These are phyloP conservation scores for Caenorhabditis briggsae DNA, from an alignment of 1,140 invertebrate species.

Conservation along the genomic window DNA sequence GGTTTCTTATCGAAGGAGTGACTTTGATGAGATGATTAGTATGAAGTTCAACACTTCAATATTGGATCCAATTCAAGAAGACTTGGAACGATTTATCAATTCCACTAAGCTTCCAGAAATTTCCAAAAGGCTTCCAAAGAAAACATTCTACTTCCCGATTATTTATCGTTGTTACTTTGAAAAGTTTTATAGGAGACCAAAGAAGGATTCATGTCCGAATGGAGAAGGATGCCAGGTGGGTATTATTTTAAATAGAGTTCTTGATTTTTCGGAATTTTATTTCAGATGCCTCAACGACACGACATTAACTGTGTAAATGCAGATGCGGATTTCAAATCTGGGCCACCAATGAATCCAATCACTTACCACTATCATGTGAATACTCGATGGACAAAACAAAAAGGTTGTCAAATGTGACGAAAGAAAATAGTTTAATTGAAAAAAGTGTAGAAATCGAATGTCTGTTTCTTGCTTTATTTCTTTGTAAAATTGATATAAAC, in stretches of 20 bases:
- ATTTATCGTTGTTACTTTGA: conserved; percentile 1
- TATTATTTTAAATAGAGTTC: not conserved
- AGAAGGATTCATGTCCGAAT: conserved; percentile 11
- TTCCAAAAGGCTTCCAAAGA: not conserved
- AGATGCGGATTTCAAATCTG: not conserved
- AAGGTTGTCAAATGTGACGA: conserved; percentile 6
- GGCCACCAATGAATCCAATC: not conserved
- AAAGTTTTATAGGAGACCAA: conserved; percentile 10
- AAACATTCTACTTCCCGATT: not conserved
- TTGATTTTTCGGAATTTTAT: not conserved
- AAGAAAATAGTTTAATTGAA: no score
- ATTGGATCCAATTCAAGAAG: not conserved
- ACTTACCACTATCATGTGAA: conserved; percentile 13
- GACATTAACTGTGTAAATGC: not conserved
- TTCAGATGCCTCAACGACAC: not conserved
- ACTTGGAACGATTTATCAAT: not conserved
- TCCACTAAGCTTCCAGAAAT: not conserved
- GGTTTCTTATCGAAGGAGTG: not conserved
- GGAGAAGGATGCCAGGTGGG: not conserved
- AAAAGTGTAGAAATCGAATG: no score
- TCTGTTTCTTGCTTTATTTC: no score
- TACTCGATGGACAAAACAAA: not conserved
- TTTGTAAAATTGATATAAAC: no score
- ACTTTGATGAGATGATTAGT: not conserved
- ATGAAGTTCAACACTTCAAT: not conserved